phyloP scores from a whole-genome alignment of 2,888 invertebrate genomes.

The Apomyelois bistriatella region DNA sequence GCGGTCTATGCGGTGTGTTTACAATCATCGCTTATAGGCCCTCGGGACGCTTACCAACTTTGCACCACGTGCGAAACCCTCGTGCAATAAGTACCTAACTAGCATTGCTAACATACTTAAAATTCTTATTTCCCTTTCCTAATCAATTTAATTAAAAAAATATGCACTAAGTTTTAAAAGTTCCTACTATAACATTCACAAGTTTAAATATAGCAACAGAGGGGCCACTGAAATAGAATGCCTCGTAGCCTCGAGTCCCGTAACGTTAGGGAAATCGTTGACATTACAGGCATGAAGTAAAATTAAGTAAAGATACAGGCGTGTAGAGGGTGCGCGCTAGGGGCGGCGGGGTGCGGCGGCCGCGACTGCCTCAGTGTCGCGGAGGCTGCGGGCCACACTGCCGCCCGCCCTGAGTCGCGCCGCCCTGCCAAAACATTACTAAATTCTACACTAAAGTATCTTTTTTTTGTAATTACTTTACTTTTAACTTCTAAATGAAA shows the following conservation, averaged over 20 bases:
- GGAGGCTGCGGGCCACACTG: conserved; percentile 71
- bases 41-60: conserved; percentile 26
- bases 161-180: background rate
- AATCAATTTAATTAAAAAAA: background rate
- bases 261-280: conserved; percentile 59
- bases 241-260: conserved; percentile 34
- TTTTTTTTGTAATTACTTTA: conserved; percentile 19
- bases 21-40: conserved; percentile 27
- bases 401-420: conserved; percentile 57
- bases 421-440: conserved; percentile 51
- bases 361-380: conserved; percentile 63
- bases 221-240: conserved; percentile 30
- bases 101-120: too few relatives aligned
- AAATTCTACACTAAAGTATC: conserved; percentile 30
- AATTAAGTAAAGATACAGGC: conserved; percentile 67
- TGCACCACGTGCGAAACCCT: background rate
- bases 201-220: conserved; percentile 26
- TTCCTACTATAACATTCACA: background rate
- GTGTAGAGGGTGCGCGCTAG: conserved; percentile 44
- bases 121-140: too few relatives aligned
- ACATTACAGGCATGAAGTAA: conserved; percentile 57
- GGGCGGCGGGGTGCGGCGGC: conserved; percentile 32
- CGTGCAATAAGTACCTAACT: background rate
- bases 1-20: conserved; percentile 37
- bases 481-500: background rate